Evolutionary conservation across 2,113 vertebrate genomes (phyloP), one percentile per base, ranked within the genome.

Genomic region (Alces alces): DNA sequence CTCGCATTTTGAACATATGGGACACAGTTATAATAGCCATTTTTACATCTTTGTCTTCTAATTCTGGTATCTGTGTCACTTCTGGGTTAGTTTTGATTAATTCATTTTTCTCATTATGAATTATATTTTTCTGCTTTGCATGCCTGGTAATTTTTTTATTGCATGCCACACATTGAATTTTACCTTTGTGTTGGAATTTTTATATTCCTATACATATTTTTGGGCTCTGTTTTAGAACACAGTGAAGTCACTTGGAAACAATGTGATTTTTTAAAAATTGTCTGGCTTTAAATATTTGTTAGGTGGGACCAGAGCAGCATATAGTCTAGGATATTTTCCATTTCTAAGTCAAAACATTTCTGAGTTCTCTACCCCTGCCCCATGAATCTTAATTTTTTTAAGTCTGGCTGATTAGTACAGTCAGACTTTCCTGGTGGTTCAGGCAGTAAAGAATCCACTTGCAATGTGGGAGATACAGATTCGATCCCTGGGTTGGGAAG

Each of bases 241-340:
- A 50, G 66, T 79, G 86, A 91, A 83, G 2, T 64, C 70, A 64
- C 64, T 79, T 28, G 57, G 39, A 33, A 50, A 45, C 66, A 80
- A 33, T 70, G 25, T 85, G 16, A 70, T 80, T 30, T 45, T 96
- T 87, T 45, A 27, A 12, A 17, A 27, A 47, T 83, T 88, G 78
- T 55, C 15, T 97, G 66, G 30, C 25, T 95, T 95, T 93, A 88
- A 93, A 70, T 43, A 95, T 93, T 91, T 80, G n/a, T 78, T 79
- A 58, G 83, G 27, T 89, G 58, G 58, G 13, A 73, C 2, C 52
- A 55, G 39, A 84, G 6, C 6, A 55, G 27, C 52, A 47, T 76
- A 64, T n/a, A 73, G 1, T 73, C 50, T 86, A 87, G 6, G 10
- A 15, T 80, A 91, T 84, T 85, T 7, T 79, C 33, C n/a, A 70